Evolutionary conservation across 53 echinoderm and acorn worm genomes (phyloP).

Genomic region (Henricia sp.): DNA sequence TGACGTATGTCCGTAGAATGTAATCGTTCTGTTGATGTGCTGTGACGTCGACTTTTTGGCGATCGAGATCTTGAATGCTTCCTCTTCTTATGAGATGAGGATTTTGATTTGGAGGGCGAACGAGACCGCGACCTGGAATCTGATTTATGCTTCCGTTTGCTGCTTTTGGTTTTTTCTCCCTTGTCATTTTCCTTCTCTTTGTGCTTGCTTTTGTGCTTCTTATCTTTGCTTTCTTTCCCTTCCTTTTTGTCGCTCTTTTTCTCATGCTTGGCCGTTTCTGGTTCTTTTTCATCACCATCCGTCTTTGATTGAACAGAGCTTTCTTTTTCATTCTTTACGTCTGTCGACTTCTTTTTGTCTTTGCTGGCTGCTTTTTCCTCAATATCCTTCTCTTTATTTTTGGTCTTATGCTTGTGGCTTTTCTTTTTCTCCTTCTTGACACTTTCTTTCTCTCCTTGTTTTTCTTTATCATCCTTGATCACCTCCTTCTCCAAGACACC

Average conservation of each 20-base stretch:
- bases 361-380: conserved; percentile 18
- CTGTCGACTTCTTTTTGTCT: conserved; percentile 13
- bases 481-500: conserved; percentile 1
- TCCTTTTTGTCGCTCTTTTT: conserved; percentile 20
- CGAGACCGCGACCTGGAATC: conserved; percentile 51
- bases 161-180: conserved; percentile 27
- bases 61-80: conserved; percentile 55
- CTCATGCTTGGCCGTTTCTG: conserved; percentile 1
- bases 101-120: conserved; percentile 56
- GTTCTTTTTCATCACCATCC: neutral
- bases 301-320: neutral
- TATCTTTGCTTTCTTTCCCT: conserved; percentile 41
- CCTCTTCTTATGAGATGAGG: conserved; percentile 49
- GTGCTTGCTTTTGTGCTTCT: conserved; percentile 69
- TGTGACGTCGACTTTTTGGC: conserved; percentile 28
- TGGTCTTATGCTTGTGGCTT: conserved; percentile 1
- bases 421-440: conserved; percentile 39
- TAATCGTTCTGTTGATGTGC: conserved; percentile 21
- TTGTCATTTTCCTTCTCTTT: conserved; percentile 67
- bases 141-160: conserved; percentile 53
- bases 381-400: conserved; percentile 22
- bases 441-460: conserved; percentile 28
- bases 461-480: conserved; percentile 12
- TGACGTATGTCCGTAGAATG: conserved; percentile 19
- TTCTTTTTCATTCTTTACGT: conserved; percentile 21